Conservation (phyloP, 2,797 vertebrate genomes). For the Denticeps clupeoides region DNA sequence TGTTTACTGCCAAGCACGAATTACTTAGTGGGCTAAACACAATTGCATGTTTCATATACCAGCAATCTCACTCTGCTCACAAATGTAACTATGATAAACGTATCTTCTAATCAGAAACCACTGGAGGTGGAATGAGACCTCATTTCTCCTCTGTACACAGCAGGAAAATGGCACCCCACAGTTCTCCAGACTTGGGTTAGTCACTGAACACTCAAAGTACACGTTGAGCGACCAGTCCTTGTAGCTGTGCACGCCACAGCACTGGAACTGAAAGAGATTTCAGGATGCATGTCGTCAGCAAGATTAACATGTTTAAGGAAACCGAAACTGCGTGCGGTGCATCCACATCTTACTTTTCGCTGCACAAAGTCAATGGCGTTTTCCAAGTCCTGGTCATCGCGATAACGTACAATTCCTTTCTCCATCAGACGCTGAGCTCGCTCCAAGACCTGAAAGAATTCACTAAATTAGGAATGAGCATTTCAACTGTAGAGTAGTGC, state of each 20-base stretch:
- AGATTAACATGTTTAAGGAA: neutral
- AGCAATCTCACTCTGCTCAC: too few relatives aligned
- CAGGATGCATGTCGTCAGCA: neutral
- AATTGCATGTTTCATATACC: too few relatives aligned
- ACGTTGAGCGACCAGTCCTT: slow-evolving; percentile 64
- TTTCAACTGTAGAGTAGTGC: neutral
- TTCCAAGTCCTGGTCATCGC: slow-evolving; percentile 70
- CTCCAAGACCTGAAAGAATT: slow-evolving; percentile 44
- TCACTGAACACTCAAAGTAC: slow-evolving; percentile 63
- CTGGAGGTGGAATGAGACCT: too few relatives aligned
- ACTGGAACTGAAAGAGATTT: slow-evolving; percentile 64
- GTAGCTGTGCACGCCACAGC: slow-evolving; percentile 61
- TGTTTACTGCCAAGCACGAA: too few relatives aligned
- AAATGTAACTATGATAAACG: too few relatives aligned
- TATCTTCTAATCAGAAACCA: neutral
- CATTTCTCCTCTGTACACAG: slow-evolving; percentile 46
- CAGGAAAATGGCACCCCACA: slow-evolving; percentile 75
- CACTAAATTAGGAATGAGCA: neutral
- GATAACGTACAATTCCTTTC: slow-evolving; percentile 51
- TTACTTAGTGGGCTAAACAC: too few relatives aligned
- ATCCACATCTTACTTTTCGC: slow-evolving; percentile 59
- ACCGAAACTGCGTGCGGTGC: neutral
- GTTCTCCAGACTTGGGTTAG: slow-evolving; percentile 67
- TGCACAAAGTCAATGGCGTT: slow-evolving; percentile 73
- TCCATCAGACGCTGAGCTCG: slow-evolving; percentile 55